phyloP scores from a whole-genome alignment of 2,888 invertebrate genomes.

The Temnothorax rugatulus region DNA sequence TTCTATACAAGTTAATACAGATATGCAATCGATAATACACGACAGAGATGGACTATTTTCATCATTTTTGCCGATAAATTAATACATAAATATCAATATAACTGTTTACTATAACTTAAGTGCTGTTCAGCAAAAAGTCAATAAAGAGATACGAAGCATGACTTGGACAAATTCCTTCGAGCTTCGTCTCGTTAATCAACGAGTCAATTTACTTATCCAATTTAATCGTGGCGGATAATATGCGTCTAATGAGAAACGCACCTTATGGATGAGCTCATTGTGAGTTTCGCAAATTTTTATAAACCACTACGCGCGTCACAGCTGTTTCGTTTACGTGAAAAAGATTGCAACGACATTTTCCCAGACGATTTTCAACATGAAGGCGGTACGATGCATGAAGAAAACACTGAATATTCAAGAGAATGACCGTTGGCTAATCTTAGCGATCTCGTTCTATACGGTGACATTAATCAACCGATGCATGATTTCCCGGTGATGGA shows the following conservation, averaged over 20 bases:
- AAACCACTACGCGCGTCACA: too few relatives aligned
- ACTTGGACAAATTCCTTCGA: not conserved
- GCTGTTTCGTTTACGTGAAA: not conserved
- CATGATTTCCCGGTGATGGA: not conserved
- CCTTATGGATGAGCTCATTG: not conserved
- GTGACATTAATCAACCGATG: not conserved
- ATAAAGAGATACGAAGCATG: not conserved
- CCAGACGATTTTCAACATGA: not conserved
- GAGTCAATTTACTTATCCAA: not conserved
- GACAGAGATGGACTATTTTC: not conserved
- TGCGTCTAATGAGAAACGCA: not conserved
- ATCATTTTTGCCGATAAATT: not conserved
- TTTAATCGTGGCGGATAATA: not conserved
- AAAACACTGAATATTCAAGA: not conserved
- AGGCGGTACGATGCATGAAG: not conserved
- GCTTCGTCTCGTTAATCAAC: not conserved
- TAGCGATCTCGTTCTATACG: not conserved
- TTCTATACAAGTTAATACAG: not conserved
- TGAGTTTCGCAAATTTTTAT: not conserved
- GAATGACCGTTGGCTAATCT: not conserved
- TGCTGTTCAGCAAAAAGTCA: not conserved
- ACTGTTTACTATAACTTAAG: not conserved
- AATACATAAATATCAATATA: not conserved
- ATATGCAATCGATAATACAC: not conserved
- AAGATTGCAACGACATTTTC: conserved; percentile 1